phyloP scores from a whole-genome alignment of 1,140 invertebrate genomes.

The Limonius californicus region DNA sequence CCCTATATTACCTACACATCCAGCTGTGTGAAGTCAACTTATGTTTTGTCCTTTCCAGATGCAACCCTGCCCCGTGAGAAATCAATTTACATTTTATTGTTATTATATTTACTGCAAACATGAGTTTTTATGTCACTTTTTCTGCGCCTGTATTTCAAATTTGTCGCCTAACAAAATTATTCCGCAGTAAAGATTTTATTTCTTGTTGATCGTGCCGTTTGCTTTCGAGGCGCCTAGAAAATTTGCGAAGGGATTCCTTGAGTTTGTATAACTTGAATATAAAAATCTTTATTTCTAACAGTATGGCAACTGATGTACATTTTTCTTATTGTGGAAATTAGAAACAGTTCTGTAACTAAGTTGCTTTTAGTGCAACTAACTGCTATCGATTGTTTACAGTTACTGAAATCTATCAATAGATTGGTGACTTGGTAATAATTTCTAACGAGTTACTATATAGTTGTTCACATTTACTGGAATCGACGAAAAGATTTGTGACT shows the following conservation, averaged over 20 bases:
- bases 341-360: no score
- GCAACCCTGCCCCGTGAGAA: slow-evolving; percentile 38
- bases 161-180: slow-evolving; percentile 38
- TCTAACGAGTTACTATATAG: no score
- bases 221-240: background rate
- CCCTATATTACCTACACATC: background rate
- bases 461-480: no score
- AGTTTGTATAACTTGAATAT: no score
- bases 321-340: no score
- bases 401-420: no score
- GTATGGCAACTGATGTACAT: no score
- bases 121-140: slow-evolving; percentile 38
- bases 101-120: slow-evolving; percentile 45
- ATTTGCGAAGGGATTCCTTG: background rate
- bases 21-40: background rate
- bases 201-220: slow-evolving; percentile 15
- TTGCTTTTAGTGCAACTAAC: no score
- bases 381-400: no score
- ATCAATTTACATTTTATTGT: slow-evolving; percentile 46
- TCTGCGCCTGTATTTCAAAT: slow-evolving; percentile 31
- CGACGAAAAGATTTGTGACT: no score
- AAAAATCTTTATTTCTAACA: no score
- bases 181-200: slow-evolving; percentile 36
- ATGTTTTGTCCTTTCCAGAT: slow-evolving; percentile 7
- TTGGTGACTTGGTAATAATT: no score